Percentiles rank a stretch among this genome's conserved stretches.
These are phyloP conservation scores for Cyprinus carpio DNA, from an alignment of 2,113 vertebrate species.

Conservation along the genomic window DNA sequence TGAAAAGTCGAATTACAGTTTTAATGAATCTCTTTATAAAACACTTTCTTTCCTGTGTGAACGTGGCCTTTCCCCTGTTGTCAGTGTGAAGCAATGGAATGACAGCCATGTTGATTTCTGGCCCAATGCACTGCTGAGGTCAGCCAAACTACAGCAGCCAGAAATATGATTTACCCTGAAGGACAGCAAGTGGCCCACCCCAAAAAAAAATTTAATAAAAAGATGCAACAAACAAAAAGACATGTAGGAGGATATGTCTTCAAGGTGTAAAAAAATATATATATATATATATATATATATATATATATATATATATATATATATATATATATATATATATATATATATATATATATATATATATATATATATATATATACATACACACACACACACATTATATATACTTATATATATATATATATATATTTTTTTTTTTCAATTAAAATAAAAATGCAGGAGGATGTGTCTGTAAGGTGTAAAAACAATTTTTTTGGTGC, in stretches of 20 bases:
- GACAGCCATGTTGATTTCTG: slow-evolving; percentile 11
- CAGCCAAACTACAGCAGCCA: not conserved
- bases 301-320: no score
- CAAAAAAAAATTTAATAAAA: not conserved
- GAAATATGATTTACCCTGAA: slow-evolving; percentile 19
- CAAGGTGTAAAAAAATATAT: not conserved
- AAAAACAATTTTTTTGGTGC: not conserved
- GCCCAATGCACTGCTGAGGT: slow-evolving; percentile 8
- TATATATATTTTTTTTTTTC: no score
- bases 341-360: no score
- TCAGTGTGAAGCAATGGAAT: slow-evolving; percentile 18
- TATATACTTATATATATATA: no score
- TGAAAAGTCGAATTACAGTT: not conserved
- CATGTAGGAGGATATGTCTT: not conserved
- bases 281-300: no score
- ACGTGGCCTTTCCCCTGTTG: slow-evolving; percentile 23
- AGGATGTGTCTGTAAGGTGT: not conserved
- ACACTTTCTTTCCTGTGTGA: slow-evolving; percentile 11
- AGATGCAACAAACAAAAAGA: not conserved
- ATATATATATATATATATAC: no score
- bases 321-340: no score
- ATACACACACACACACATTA: no score
- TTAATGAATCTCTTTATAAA: not conserved
- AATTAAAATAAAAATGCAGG: no score
- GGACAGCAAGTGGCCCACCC: not conserved